Evolutionary conservation across 2,113 vertebrate species (phyloP), one percentile per base, ranked within the genome.

Genomic region (Melospiza georgiana): DNA sequence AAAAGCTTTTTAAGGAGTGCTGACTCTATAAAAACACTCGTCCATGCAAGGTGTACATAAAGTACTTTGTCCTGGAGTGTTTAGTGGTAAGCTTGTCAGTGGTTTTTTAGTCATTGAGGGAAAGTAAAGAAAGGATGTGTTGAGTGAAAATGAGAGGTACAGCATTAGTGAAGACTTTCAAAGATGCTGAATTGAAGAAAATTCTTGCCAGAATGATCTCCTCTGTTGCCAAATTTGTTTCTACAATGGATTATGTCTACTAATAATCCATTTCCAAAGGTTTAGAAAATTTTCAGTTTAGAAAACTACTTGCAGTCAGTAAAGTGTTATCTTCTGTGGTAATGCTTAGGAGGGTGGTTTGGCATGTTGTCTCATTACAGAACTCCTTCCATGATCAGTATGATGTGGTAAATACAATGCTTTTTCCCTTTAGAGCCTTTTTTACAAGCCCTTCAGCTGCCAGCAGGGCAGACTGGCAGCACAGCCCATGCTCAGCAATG

Each of bases 61-160:
- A 87, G 16, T 52, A 33, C 23, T 63, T 93, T 3, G 6, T 95
- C 52, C 54, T 46, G 17, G 12, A 59, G 31, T 49, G 24, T 52
- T 80, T 33, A 46, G 72, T 71, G 75, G 37, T 87, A 62, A 91
- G 28, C 59, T 77, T 92, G 33, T 90, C 37, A 43, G 55, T 77
- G 48, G 6, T 37, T 63, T 49, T 55, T 28, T 44, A 77, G 63
- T 66, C 18, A 10, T 6, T 37, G 35, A 63, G 22, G 48, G 37
- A 78, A 78, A n/a, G 39, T 51, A 66, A 63, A 61, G 39, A 41
- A 62, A 78, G 80, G 25, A 15, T 41, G 5, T 2, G 5, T 68
- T 73, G 62, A 44, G n/a, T 90, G 7, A 76, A 68, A 91, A 16
- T 28, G 27, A 51, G 46, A 15, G 9, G 55, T 84, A 23, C 31